Evolutionary conservation across 2,113 vertebrate genomes (phyloP), one percentile per base, ranked within the genome.

Genomic region (Amblyopsis rosae): DNA sequence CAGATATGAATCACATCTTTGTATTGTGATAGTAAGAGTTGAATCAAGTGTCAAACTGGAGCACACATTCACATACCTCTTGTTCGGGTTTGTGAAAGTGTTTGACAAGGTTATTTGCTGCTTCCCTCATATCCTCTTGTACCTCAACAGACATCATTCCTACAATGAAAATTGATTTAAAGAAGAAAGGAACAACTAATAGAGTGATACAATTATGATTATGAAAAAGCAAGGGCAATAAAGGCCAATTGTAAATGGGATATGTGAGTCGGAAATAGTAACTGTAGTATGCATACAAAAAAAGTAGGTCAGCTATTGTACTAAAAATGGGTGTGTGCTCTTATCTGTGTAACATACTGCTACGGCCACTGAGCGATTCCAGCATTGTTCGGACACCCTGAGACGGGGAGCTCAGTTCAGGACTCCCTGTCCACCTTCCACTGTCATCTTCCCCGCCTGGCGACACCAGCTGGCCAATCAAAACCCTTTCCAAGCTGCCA

Each of bases 51-150:
- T 41, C 35, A 8, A n/a, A 12, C 16, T 15, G 16, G 9, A n/a
- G 53, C 3, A 12, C n/a, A 41, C 26, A 64, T 1, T 16, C 46
- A 82, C 86, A 41, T 92, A 99, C 98, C 97, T 99, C 98, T 88
- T 98, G 98, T 70, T 99, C 98, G 12, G 95, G 96, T 82, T 99
- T 99, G 88, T 99, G 97, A 63, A 98, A 99, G 82, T 99, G 96
- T 73, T 99, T 99, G 45, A 99, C 95, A 35, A 98, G 97, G 84
- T 95, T 99, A 86, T 98, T 99, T 49, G 98, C 95, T 0, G 96
- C 95, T 88, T 99, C 97, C 69, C 97, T 96, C 0, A 98, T 95
- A 72, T 96, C 96, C 87, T 99, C 97, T 74, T 99, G 97, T 35
- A 98, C 96, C 87, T 99, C 96, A 17, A 92, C 94, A 0, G 95